Conservation (phyloP, 1,140 invertebrate species). For the Lineus longissimus region DNA sequence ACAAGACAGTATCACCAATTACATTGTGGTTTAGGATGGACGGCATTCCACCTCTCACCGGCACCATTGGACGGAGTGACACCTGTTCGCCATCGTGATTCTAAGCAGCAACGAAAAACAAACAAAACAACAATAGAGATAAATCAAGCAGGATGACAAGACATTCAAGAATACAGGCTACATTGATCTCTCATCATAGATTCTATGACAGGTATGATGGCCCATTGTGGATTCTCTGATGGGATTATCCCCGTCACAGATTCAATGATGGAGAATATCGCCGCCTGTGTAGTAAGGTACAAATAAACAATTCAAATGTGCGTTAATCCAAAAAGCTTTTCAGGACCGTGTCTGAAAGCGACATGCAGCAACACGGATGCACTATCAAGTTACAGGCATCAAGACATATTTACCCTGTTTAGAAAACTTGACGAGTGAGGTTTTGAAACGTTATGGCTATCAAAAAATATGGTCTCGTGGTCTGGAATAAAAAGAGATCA, state of each 20-base stretch:
- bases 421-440: conserved; percentile 74
- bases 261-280: too few species aligned
- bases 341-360: too few species aligned
- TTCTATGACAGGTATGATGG: too few species aligned
- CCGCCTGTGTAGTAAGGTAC: too few species aligned
- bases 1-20: background rate
- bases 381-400: too few species aligned
- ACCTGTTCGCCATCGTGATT: background rate
- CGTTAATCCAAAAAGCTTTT: too few species aligned
- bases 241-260: too few species aligned
- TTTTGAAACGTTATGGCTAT: conserved; percentile 81
- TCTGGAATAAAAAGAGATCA: conserved; percentile 54
- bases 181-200: too few species aligned
- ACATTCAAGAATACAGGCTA: too few species aligned
- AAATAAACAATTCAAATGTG: background rate
- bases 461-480: conserved; percentile 76
- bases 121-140: background rate
- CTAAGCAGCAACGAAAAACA: too few species aligned
- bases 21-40: background rate
- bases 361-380: background rate
- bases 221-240: too few species aligned
- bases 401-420: conserved; percentile 63
- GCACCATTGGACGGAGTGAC: background rate
- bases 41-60: background rate
- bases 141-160: too few species aligned